Evolutionary conservation across 2,797 vertebrate species (phyloP).

Genomic region (Hozukius guyotensis): DNA sequence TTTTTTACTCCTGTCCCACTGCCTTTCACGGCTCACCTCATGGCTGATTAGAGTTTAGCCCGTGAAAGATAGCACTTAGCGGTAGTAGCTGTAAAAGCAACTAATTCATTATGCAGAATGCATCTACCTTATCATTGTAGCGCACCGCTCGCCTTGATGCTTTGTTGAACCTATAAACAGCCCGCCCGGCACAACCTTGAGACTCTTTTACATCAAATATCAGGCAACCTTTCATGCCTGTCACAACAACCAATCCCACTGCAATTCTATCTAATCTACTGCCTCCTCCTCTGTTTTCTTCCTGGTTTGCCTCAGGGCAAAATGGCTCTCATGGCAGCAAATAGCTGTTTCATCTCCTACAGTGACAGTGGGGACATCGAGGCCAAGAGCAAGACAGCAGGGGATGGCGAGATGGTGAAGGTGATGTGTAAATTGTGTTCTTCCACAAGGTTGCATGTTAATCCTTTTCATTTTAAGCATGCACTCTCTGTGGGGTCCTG

Average conservation of each 20-base stretch:
- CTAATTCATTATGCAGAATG: slow-evolving; percentile 49
- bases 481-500: slow-evolving; percentile 36
- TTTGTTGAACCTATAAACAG: slow-evolving; percentile 58
- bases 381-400: slow-evolving; percentile 92
- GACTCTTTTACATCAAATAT: slow-evolving; percentile 55
- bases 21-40: not conserved
- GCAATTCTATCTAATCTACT: slow-evolving; percentile 46
- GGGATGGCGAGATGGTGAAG: slow-evolving; percentile 96
- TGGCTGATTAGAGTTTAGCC: slow-evolving; percentile 27
- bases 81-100: slow-evolving; percentile 13
- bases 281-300: slow-evolving; percentile 40
- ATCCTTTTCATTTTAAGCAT: slow-evolving; percentile 39
- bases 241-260: slow-evolving; percentile 45
- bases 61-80: slow-evolving; percentile 27
- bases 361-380: slow-evolving; percentile 95
- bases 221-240: slow-evolving; percentile 42
- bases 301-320: slow-evolving; percentile 85
- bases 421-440: slow-evolving; percentile 78
- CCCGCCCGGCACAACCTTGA: slow-evolving; percentile 51
- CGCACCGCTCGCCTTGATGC: slow-evolving; percentile 34
- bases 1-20: not conserved
- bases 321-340: slow-evolving; percentile 93
- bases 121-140: slow-evolving; percentile 40
- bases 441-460: slow-evolving; percentile 48
- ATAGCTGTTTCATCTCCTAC: slow-evolving; percentile 96